Evolutionary conservation across 2,888 invertebrate genomes (phyloP).

Genomic region (Rotaria socialis): DNA sequence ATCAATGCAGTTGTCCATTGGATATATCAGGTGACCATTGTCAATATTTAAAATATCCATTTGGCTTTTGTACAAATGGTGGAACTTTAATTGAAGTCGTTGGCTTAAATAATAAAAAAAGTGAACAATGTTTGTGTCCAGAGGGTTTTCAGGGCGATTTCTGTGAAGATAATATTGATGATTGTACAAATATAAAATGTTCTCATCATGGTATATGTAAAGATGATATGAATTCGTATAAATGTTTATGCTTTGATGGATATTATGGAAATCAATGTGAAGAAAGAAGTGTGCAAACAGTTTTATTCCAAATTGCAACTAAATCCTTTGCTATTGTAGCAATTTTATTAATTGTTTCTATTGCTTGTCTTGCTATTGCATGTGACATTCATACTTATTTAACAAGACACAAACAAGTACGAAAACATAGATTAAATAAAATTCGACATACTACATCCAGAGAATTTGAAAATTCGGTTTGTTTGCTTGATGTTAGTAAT

Average conservation of each 20-base stretch:
- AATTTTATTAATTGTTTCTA: not conserved
- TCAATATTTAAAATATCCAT: not conserved
- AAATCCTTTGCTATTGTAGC: slow-evolving; percentile 21
- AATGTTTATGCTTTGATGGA: not conserved
- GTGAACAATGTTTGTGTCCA: not conserved
- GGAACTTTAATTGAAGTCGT: not conserved
- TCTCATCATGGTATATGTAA: not conserved
- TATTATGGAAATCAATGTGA: not conserved
- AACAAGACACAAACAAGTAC: not conserved
- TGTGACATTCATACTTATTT: slow-evolving; percentile 32
- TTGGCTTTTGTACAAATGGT: slow-evolving; percentile 1
- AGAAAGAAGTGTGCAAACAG: not conserved
- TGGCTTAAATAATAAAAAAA: not conserved
- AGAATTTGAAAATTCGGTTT: not conserved
- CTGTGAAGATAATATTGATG: slow-evolving; percentile 26
- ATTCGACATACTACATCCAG: not conserved
- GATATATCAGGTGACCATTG: not conserved
- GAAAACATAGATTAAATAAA: not conserved
- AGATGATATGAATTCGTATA: not conserved
- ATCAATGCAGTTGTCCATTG: not conserved
- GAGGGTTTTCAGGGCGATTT: not conserved
- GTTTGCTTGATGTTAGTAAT: not conserved
- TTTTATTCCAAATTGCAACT: not conserved
- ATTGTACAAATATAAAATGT: not conserved
- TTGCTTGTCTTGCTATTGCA: not conserved